phyloP scores from a whole-genome alignment of 2,113 vertebrate species.

The Pterocles gutturalis region DNA sequence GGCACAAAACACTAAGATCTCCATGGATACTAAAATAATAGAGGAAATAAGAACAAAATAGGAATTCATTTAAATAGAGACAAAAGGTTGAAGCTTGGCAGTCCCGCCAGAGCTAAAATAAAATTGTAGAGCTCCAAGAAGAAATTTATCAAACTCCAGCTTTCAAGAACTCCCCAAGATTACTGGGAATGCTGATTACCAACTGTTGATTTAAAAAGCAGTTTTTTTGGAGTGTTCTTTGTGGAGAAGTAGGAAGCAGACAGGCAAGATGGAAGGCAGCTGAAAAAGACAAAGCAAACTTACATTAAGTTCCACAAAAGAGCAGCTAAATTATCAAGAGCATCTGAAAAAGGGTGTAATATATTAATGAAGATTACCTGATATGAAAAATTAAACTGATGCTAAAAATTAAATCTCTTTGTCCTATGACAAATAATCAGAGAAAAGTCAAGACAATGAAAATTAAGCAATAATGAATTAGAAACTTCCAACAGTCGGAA shows the following conservation, averaged over 20 bases:
- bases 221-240: background rate
- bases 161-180: background rate
- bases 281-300: background rate
- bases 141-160: background rate
- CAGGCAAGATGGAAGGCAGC: background rate
- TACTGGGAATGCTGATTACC: background rate
- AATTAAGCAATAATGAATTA: background rate
- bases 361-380: background rate
- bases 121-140: background rate
- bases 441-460: background rate
- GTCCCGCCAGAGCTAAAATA: background rate
- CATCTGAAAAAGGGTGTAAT: background rate
- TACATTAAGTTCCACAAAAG: background rate
- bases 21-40: background rate
- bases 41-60: background rate
- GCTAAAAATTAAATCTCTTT: background rate
- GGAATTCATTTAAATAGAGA: background rate
- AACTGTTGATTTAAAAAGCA: background rate
- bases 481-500: background rate
- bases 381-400: too few species aligned
- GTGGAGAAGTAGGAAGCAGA: background rate
- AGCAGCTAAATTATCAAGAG: background rate
- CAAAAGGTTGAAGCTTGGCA: background rate
- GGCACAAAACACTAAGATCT: background rate
- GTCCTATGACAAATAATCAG: background rate